Conservation (phyloP, 2,113 vertebrate genomes). For the Caretta caretta region DNA sequence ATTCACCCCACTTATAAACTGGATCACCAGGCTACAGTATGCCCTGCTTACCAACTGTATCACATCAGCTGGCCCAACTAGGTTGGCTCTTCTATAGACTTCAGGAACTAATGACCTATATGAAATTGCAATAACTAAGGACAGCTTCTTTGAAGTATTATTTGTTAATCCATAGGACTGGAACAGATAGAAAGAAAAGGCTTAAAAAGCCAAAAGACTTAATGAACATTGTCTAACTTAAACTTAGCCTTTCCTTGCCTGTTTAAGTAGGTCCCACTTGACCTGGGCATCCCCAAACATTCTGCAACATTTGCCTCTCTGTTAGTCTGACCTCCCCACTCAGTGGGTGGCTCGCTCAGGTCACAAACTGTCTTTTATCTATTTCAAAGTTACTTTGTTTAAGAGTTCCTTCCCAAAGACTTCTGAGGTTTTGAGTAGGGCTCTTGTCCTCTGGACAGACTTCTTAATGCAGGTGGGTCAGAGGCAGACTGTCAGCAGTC, state of each 20-base stretch:
- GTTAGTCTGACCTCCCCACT: neutral
- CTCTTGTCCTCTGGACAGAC: neutral
- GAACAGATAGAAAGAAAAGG: neutral
- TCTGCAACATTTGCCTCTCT: neutral
- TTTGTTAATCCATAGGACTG: neutral
- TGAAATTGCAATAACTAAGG: neutral
- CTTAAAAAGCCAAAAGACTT: neutral
- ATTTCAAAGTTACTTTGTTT: neutral
- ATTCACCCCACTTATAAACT: too few relatives aligned
- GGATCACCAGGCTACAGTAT: too few relatives aligned
- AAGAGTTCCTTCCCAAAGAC: neutral
- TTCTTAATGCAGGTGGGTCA: neutral
- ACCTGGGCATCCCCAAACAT: neutral
- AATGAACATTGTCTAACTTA: neutral
- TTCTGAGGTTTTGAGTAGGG: neutral
- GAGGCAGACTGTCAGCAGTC: neutral
- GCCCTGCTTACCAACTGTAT: too few relatives aligned
- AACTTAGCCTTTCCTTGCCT: neutral
- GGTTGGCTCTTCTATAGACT: too few relatives aligned
- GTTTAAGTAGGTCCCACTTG: neutral
- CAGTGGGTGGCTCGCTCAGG: neutral
- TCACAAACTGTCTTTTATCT: neutral
- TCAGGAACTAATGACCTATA: neutral
- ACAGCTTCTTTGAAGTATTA: neutral
- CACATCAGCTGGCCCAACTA: too few relatives aligned